Base-by-base conservation (phyloP, 2,797 vertebrate species). In the Petrocephalus schoutedeni region DNA sequence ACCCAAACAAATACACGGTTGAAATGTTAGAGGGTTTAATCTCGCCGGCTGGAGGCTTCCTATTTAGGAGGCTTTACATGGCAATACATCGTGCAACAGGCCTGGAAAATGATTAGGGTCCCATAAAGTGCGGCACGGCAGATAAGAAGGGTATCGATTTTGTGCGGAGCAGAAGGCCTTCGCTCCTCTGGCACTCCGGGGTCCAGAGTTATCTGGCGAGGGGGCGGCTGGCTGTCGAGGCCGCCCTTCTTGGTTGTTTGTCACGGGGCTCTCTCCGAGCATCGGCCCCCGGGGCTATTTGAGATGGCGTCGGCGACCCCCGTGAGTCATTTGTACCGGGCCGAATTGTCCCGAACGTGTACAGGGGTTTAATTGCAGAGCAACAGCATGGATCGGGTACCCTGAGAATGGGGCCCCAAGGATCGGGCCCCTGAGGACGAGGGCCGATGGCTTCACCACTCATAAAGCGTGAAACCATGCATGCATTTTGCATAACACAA, bases 211-310 rank as follows among this genome's bases (percentile, higher is more conserved):
- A 82, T 88, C 89, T 53, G 41, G 54, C 28, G 58, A 58, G 21
- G 45, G 74, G 10, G 28, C 19, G 32, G 87, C 84, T 23, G 36
- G 51, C 83, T 88, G 86, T 80, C 85, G 88, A 87, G 84, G 41
- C 77, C 45, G 71, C 89, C 74, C 86, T 83, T 45, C 67, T n/a
- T 80, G 2, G 83, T 83, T 53, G 67, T 86, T 88, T 89, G 83
- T 87, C 89, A 85, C 28, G 41, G 36, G 88, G 67, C 86, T 84
- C 89, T 90, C 90, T 90, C 90, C 87, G 90, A 91, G 90, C 86
- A 16, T 0, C 14, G 36, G 2, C 80, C 87, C 56, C 49, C 23
- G 86, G 71, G 67, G 88, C 83, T 89, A 90, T 92, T 89, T 91
- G 91, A 92, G 90, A 88, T 77, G 89, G 58, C 77, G 61, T 89